Conservation (phyloP, 2,113 vertebrate genomes). For the Fregata magnificens region DNA sequence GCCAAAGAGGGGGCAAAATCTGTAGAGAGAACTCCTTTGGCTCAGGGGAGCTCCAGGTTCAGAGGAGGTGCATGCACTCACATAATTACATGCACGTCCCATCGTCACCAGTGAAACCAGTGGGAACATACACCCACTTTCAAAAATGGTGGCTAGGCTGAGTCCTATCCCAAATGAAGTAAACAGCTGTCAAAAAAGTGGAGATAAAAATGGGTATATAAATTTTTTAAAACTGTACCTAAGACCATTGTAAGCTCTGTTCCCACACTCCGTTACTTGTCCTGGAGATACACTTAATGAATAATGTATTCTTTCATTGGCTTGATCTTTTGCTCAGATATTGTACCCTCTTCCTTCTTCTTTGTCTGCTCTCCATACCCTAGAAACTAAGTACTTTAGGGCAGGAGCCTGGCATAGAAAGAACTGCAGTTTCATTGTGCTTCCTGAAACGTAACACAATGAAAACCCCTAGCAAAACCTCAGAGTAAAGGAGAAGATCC, state of each 20-base stretch:
- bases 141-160: neutral
- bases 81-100: too few relatives aligned
- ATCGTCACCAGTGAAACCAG: neutral
- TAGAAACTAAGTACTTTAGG: neutral
- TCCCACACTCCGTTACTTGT: neutral
- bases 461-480: neutral
- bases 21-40: neutral
- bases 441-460: constrained; percentile 12
- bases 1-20: neutral
- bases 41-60: neutral
- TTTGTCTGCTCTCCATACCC: constrained; percentile 9
- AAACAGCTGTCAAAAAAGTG: neutral
- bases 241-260: neutral
- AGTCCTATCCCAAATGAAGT: neutral
- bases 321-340: constrained; percentile 28
- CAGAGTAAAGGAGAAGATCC: neutral
- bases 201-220: neutral
- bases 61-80: neutral
- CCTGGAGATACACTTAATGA: constrained; percentile 12
- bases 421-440: neutral
- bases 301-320: constrained; percentile 11
- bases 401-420: constrained; percentile 9
- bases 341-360: neutral
- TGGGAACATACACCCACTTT: neutral
- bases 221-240: neutral